Evolutionary conservation across 2,888 invertebrate genomes (phyloP), one percentile per base, ranked within the genome.

Genomic region (Drosophila algonquin): DNA sequence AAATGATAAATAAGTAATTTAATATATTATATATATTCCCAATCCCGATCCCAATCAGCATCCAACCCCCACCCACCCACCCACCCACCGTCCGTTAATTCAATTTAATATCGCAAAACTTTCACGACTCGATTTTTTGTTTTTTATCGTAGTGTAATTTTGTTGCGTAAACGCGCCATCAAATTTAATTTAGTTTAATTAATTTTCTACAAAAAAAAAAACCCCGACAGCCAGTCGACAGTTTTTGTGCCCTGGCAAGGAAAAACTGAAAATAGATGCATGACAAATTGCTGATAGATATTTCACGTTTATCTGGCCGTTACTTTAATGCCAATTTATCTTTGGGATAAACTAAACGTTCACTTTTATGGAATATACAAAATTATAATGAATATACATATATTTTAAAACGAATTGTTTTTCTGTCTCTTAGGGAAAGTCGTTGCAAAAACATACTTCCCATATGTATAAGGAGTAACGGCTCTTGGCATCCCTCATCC

Each of bases 1-100:
- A 85, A 86, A 86, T 86, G 85, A 86, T 81, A 86, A 85, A 86
- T 85, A 85, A 86, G 87, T 85, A 84, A 85, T 86, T 86, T 78
- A 85, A 85, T 85, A 84, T 77, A 82, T 73, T 85, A 84, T 77
- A 82, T 73, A 73, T 68, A 40, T 40, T 64, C 51, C 44, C 63
- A 63, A 27, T 27, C 51, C 44, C 63, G 56, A 27, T 27, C 24
- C 55, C 35, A 40, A 40, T 40, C 14, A 35, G 12, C 12, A 12
- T 35, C 40, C 12, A 35, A 3, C 12, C 35, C 16, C 51, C n/a
- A 21, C n/a, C 2, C 6, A n/a, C 18, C 1, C 18, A 18, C 18
- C 18, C 18, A 18, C 18, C 18, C 40, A 48, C 60, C 57, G 50
- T 67, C 65, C 69, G 77, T 81, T 79, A 84, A 85, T 81, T 84